Evolutionary conservation across 2,113 vertebrate genomes (phyloP).

Genomic region (Eretmochelys imbricata): DNA sequence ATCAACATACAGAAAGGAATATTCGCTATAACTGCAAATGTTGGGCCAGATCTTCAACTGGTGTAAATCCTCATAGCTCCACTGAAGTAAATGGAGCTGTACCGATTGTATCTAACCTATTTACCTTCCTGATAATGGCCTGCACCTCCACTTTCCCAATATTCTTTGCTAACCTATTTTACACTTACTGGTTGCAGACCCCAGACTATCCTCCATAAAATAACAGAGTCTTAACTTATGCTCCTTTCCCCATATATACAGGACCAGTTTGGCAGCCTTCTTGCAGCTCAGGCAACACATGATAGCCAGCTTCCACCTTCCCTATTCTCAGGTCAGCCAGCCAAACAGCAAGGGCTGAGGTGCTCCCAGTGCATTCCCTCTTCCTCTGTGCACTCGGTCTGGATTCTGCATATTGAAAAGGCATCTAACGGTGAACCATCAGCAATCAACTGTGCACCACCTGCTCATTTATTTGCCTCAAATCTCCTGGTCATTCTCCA

Average conservation of each 20-base stretch:
- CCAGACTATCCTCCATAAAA: background rate
- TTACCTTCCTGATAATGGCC: background rate
- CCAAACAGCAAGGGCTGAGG: constrained; percentile 21
- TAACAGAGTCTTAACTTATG: background rate
- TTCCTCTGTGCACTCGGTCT: background rate
- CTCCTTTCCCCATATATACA: background rate
- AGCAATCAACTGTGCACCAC: constrained; percentile 59
- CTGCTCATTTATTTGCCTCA: constrained; percentile 17
- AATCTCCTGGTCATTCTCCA: background rate
- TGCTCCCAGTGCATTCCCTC: constrained; percentile 14
- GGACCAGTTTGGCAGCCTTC: constrained; percentile 2
- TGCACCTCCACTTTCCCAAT: background rate
- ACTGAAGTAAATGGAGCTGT: background rate
- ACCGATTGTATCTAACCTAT: background rate
- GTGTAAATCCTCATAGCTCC: background rate
- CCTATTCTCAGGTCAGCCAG: background rate
- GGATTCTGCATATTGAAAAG: background rate
- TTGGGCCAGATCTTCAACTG: background rate
- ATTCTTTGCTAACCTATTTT: background rate
- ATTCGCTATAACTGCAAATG: background rate
- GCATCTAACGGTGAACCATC: constrained; percentile 17
- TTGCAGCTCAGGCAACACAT: background rate
- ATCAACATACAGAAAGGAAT: rapidly evolving
- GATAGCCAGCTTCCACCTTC: background rate
- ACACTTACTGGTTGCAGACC: background rate